A percentile compares a stretch with the other conserved stretches of the same genome.
Evolutionary conservation across 2,888 invertebrate genomes (phyloP).

Genomic region (Lepidonotus clava): DNA sequence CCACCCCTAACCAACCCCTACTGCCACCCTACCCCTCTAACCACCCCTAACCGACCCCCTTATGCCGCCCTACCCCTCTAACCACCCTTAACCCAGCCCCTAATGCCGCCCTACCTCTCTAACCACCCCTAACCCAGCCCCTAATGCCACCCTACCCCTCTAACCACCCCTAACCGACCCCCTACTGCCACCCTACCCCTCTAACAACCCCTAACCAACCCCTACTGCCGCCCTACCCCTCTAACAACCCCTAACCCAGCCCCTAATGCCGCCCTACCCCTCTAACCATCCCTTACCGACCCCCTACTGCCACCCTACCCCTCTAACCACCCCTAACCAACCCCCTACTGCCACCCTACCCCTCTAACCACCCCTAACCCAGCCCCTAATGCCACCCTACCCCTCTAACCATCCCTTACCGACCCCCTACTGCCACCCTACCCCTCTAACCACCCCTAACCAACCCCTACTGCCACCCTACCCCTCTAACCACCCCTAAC

Average conservation of each 20-base stretch:
- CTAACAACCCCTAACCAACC: not conserved
- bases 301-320: not conserved
- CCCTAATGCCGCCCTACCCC: not conserved
- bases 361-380: not conserved
- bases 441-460: not conserved
- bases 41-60: too few species aligned
- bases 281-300: not conserved
- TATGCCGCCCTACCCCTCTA: too few species aligned
- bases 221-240: not conserved
- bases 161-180: not conserved
- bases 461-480: not conserved
- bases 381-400: not conserved
- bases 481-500: not conserved
- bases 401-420: not conserved
- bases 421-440: not conserved
- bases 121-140: not conserved
- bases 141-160: not conserved
- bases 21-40: too few species aligned
- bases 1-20: too few species aligned
- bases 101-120: not conserved
- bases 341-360: not conserved
- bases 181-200: not conserved
- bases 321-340: not conserved
- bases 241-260: not conserved
- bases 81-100: too few species aligned